Evolutionary conservation across 92 coral and sea anemone species (phyloP).

Genomic region (Meandrina meandrites): DNA sequence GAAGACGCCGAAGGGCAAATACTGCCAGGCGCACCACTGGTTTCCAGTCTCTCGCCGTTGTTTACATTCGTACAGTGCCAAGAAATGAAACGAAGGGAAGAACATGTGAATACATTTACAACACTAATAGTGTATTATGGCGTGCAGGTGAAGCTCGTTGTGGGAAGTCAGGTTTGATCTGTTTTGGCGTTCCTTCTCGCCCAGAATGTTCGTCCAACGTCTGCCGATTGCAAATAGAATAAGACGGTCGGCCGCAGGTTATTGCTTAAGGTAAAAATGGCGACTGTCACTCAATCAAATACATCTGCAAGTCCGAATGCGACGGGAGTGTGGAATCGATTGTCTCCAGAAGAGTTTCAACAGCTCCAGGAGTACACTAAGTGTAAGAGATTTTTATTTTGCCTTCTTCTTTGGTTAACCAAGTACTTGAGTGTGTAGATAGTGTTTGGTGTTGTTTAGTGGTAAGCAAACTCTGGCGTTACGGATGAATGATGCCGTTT

Average conservation of each 20-base stretch:
- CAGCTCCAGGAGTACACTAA: slow-evolving; percentile 99
- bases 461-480: slow-evolving; percentile 16
- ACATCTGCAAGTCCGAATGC: slow-evolving; percentile 77
- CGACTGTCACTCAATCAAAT: slow-evolving; percentile 60
- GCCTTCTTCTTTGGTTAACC: slow-evolving; percentile 53
- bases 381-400: slow-evolving; percentile 79
- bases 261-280: slow-evolving; percentile 67
- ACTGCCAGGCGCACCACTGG: slow-evolving; percentile 4
- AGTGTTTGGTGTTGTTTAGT: slow-evolving; percentile 22
- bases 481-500: slow-evolving; percentile 25
- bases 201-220: slow-evolving; percentile 52
- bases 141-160: slow-evolving; percentile 86
- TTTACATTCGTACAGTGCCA: slow-evolving; percentile 43
- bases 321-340: slow-evolving; percentile 97
- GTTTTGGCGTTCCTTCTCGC: slow-evolving; percentile 55
- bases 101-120: slow-evolving; percentile 87
- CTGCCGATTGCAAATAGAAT: slow-evolving; percentile 27
- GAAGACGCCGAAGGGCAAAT: not conserved
- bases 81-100: slow-evolving; percentile 69
- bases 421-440: slow-evolving; percentile 39
- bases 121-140: slow-evolving; percentile 82
- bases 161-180: slow-evolving; percentile 63
- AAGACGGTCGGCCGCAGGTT: slow-evolving; percentile 41
- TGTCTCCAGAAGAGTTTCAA: slow-evolving; percentile 97
- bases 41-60: slow-evolving; percentile 39